These are phyloP conservation scores for Ochotona princeps DNA, from an alignment of 2,113 vertebrate genomes.

Conservation along the genomic window DNA sequence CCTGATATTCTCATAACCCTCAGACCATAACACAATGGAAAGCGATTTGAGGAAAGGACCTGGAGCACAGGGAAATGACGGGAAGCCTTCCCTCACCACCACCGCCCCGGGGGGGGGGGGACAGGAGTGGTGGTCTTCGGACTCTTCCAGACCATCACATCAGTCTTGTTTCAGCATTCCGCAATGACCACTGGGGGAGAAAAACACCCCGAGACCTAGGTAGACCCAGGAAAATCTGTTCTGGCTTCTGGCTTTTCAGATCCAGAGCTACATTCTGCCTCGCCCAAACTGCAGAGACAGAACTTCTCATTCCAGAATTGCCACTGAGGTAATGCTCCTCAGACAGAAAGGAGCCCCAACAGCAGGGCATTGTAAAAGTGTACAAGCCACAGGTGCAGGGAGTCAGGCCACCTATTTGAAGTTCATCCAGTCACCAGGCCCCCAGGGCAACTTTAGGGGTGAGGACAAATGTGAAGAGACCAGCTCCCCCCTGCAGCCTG, in stretches of 20 bases:
- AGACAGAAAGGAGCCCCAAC: neutral
- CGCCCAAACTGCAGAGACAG: neutral
- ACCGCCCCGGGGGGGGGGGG: neutral
- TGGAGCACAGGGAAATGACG: neutral
- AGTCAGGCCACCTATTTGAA: neutral
- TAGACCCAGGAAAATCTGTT: neutral
- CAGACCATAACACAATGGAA: neutral
- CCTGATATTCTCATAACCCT: neutral
- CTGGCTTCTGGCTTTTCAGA: neutral
- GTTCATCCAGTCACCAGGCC: neutral
- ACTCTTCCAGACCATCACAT: neutral
- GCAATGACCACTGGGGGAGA: conserved; percentile 7
- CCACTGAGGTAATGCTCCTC: neutral
- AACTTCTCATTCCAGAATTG: conserved; percentile 3
- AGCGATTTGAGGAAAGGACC: neutral
- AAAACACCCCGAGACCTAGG: conserved; percentile 11
- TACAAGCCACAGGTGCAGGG: neutral
- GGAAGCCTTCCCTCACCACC: neutral
- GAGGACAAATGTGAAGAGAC: neutral
- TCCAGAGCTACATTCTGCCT: neutral
- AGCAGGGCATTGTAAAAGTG: neutral
- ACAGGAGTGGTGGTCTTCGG: neutral
- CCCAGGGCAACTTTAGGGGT: neutral
- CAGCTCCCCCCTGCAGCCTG: neutral
- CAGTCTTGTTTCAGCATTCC: conserved; percentile 48